Percentiles rank a stretch among this genome's conserved stretches.
These are phyloP conservation scores for Crocidura indochinensis DNA, from an alignment of 2,797 vertebrate species.

Conservation along the genomic window DNA sequence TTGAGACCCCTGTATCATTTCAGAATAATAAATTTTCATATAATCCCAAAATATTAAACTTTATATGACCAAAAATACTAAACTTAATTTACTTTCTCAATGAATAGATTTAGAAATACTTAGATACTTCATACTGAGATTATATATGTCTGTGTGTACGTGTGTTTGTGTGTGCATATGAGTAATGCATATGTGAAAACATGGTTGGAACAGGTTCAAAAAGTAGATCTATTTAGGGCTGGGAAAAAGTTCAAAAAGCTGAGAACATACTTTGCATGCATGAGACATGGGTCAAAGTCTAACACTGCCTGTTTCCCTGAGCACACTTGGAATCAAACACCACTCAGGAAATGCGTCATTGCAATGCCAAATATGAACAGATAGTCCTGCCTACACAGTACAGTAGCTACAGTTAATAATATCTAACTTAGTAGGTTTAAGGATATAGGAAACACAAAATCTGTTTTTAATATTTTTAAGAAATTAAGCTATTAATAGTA, in stretches of 20 bases:
- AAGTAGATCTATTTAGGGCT: neutral
- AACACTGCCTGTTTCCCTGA: too few species aligned
- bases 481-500: neutral
- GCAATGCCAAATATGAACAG: too few species aligned
- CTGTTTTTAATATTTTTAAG: neutral
- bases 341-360: too few species aligned
- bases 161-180: neutral
- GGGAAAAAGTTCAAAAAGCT: too few species aligned
- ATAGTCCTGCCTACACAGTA: neutral
- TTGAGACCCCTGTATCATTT: too few species aligned
- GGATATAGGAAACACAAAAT: neutral
- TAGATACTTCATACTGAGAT: neutral
- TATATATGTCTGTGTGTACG: neutral
- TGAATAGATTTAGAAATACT: neutral
- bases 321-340: too few species aligned
- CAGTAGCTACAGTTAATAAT: neutral
- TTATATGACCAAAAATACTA: neutral
- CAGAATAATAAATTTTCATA: constrained; percentile 6
- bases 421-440: neutral
- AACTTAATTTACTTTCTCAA: constrained; percentile 11
- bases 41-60: neutral
- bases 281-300: too few species aligned
- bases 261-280: too few species aligned
- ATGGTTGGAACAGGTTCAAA: neutral
- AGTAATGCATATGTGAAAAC: neutral